Conservation (phyloP, 2,888 invertebrate genomes). For the Mythimna pallens region DNA sequence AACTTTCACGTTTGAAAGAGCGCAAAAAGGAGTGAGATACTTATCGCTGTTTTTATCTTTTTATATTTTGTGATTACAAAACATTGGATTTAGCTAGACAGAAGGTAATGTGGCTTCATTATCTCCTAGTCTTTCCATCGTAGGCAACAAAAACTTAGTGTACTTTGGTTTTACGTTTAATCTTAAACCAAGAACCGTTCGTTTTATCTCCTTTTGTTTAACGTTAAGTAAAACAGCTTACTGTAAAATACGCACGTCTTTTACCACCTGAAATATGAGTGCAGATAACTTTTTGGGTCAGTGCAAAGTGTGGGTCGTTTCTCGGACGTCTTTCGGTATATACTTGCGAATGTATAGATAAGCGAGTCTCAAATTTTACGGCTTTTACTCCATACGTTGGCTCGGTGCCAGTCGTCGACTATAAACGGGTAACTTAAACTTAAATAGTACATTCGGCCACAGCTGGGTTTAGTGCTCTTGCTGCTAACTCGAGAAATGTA, state of each 20-base stretch:
- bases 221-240: conserved; percentile 38
- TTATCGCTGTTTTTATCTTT: neutral
- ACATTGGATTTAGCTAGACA: neutral
- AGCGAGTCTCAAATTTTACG: conserved; percentile 61
- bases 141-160: conserved; percentile 7
- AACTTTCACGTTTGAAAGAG: conserved; percentile 27
- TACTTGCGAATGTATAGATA: conserved; percentile 54
- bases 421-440: conserved; percentile 69
- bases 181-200: conserved; percentile 37
- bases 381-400: conserved; percentile 64
- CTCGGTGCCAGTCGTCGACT: conserved; percentile 64
- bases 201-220: conserved; percentile 54
- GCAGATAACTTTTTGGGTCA: conserved; percentile 59
- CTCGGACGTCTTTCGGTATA: conserved; percentile 43
- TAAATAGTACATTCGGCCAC: conserved; percentile 62
- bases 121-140: conserved; percentile 1
- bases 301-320: conserved; percentile 49
- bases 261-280: conserved; percentile 51
- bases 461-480: conserved; percentile 56
- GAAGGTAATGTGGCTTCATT: neutral
- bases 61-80: conserved; percentile 15
- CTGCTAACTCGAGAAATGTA: conserved; percentile 52
- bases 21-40: conserved; percentile 7
- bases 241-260: conserved; percentile 42
- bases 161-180: conserved; percentile 31